Evolutionary conservation across 1,140 invertebrate genomes (phyloP), one percentile per base, ranked within the genome.

Genomic region (Ostrea denselamellosa): DNA sequence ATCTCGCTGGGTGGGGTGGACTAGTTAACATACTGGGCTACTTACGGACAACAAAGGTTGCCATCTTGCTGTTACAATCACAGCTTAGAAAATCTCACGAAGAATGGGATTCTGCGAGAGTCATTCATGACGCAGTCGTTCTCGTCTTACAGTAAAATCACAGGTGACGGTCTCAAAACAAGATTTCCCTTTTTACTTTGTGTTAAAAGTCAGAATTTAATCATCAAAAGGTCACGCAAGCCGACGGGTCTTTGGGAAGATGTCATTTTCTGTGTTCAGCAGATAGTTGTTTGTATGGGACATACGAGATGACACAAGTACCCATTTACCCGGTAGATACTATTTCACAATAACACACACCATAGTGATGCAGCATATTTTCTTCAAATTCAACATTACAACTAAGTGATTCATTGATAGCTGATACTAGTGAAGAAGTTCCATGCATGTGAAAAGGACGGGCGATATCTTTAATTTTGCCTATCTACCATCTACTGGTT

Each of bases 131-230:
- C 68, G 68, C 25, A 77, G 28, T 34, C 28, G 68, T 77, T 77
- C 68, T 77, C 68, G 9, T 17, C 10, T 77, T 77, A 77, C 68
- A 77, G 22, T 28, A 77, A 77, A 77, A 77, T 77, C 68, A 77
- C 68, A 77, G 68, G 68, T 77, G 68, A 77, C 68, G 68, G 25
- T 77, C 68, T 77, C 68, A 77, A 77, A 77, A 77, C 68, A 77
- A 77, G 68, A 77, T 77, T 77, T 77, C 68, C 28, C 68, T 77
- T 77, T 77, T 77, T 77, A 25, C 68, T 77, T 77, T 77, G 68
- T 77, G 68, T 77, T 22, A 77, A 77, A 77, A 77, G 68, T 77
- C 68, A 77, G 28, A 77, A 77, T 34, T 34, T 77, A 25, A 77
- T 77, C 68, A 77, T 34, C 22, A 10, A 77, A 25, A 34, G 68